A percentile compares a stretch with the other conserved stretches of the same genome.
Evolutionary conservation across 2,888 invertebrate species (phyloP).

Genomic region (Chrysotoxum bicinctum): DNA sequence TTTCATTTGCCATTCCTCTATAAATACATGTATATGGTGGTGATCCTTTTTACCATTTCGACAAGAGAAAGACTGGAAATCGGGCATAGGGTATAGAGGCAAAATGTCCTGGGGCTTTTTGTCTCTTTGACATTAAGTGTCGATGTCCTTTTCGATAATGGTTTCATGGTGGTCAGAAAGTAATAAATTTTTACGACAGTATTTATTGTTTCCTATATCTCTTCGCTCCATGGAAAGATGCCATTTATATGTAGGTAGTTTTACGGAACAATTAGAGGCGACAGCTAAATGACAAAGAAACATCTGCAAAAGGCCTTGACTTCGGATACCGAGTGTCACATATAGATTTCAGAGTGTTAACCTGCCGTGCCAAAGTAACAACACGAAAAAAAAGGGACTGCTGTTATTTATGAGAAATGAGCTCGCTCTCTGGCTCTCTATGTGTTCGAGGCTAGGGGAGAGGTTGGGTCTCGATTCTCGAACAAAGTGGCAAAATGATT

Average conservation of each 20-base stretch:
- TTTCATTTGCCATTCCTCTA: constrained; percentile 47
- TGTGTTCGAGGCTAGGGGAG: not conserved
- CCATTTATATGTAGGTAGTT: constrained; percentile 33
- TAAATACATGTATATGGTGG: not conserved
- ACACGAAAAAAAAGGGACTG: not conserved
- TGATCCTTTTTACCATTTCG: constrained; percentile 35
- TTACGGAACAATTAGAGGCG: constrained; percentile 52
- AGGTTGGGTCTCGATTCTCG: not conserved
- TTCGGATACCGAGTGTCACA: constrained; percentile 5
- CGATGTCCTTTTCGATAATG: constrained; percentile 75
- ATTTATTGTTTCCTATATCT: constrained; percentile 48
- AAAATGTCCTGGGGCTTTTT: constrained; percentile 57
- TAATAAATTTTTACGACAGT: constrained; percentile 77
- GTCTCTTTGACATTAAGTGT: constrained; percentile 63
- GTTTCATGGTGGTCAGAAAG: constrained; percentile 81
- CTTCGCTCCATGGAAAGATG: not conserved
- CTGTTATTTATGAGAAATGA: constrained; percentile 29
- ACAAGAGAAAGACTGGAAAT: constrained; percentile 42
- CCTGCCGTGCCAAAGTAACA: constrained; percentile 30
- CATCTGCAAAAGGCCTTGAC: constrained; percentile 59
- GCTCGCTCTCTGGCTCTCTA: not conserved
- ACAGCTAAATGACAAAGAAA: constrained; percentile 38
- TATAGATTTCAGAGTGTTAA: constrained; percentile 23
- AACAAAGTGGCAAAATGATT: constrained; percentile 63
- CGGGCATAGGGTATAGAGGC: constrained; percentile 3